Evolutionary conservation across 1,140 invertebrate genomes (phyloP).

Genomic region (Magallana gigas): DNA sequence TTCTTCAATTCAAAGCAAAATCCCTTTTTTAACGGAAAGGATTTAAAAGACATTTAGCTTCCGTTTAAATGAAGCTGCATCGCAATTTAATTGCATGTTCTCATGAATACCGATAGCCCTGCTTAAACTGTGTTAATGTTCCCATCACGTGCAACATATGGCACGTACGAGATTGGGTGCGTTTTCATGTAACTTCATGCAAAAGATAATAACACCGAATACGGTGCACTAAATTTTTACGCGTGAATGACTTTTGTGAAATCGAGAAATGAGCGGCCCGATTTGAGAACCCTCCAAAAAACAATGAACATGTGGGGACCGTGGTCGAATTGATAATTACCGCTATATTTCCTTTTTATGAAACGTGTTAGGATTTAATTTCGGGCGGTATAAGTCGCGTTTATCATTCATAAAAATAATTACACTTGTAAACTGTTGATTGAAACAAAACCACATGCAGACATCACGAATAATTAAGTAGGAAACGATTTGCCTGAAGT

Average conservation of each 20-base stretch:
- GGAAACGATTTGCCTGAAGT: too few relatives aligned
- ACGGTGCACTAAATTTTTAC: not conserved
- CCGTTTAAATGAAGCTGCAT: not conserved
- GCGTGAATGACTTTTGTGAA: not conserved
- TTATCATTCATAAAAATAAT: too few relatives aligned
- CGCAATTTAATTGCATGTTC: not conserved
- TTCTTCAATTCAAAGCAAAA: too few relatives aligned
- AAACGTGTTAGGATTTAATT: not conserved
- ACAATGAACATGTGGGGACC: constrained; percentile 18
- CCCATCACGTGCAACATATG: constrained; percentile 20
- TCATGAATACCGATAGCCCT: not conserved
- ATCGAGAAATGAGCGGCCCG: not conserved
- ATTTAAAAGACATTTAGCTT: too few relatives aligned
- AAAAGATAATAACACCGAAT: not conserved
- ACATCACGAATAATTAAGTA: too few relatives aligned
- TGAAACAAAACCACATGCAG: too few relatives aligned
- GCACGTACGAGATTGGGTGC: constrained; percentile 1
- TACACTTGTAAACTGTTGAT: too few relatives aligned
- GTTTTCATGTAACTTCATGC: not conserved
- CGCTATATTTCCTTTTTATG: not conserved
- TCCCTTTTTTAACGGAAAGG: too few relatives aligned
- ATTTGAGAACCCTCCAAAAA: not conserved
- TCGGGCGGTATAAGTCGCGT: too few relatives aligned
- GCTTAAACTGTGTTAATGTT: not conserved
- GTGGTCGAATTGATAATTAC: not conserved